phyloP scores from a whole-genome alignment of 2,113 vertebrate genomes.

The Argyrosomus japonicus region DNA sequence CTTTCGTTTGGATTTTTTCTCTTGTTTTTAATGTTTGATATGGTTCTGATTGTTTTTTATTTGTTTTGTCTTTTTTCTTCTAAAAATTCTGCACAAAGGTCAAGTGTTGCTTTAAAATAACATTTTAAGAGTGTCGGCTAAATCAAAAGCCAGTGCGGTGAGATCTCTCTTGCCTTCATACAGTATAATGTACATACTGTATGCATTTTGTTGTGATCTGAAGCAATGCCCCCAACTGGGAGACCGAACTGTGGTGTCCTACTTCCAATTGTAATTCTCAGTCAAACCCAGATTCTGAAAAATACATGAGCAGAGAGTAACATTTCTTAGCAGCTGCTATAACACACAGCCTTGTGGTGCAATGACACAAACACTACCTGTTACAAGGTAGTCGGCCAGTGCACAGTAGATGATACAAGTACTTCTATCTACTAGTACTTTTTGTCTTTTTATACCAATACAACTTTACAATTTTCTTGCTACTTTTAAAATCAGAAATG shows the following conservation, averaged over 20 bases:
- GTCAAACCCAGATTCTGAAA: conserved; percentile 65
- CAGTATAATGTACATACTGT: conserved; percentile 46
- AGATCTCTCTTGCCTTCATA: conserved; percentile 43
- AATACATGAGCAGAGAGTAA: conserved; percentile 62
- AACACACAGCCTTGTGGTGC: conserved; percentile 63
- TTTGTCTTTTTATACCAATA: conserved; percentile 67
- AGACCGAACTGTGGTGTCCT: conserved; percentile 55
- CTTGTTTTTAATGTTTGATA: conserved; percentile 68
- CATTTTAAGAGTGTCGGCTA: conserved; percentile 19
- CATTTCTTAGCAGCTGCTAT: conserved; percentile 64
- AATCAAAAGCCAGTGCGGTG: conserved; percentile 42
- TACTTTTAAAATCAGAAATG: conserved; percentile 32
- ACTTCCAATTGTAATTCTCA: conserved; percentile 64
- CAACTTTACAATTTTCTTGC: conserved; percentile 55
- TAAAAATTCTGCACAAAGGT: conserved; percentile 75
- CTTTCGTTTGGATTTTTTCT: conserved; percentile 59
- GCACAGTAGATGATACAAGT: conserved; percentile 33
- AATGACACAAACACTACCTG: conserved; percentile 66
- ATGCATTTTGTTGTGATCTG: conserved; percentile 55
- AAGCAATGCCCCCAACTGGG: conserved; percentile 36
- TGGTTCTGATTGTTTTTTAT: conserved; percentile 52
- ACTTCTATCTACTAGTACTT: conserved; percentile 23
- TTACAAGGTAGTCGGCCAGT: conserved; percentile 68
- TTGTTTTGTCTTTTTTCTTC: conserved; percentile 20
- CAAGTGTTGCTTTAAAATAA: conserved; percentile 76